Conservation (phyloP, 1,140 invertebrate species). For the Macrocentrus cingulum region DNA sequence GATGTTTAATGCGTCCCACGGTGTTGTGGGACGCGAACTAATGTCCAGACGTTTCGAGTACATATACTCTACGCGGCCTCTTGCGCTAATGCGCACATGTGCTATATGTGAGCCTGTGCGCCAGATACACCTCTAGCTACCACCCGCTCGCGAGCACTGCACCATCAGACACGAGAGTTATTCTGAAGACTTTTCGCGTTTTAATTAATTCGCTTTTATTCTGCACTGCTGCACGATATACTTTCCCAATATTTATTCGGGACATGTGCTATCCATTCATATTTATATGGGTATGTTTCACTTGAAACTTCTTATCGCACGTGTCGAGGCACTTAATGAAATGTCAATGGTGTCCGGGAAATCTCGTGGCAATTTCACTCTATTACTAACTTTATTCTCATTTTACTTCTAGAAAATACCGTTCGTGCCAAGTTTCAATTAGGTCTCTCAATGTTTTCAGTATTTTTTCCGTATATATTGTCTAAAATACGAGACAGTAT, state of each 20-base stretch:
- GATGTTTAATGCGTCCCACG: slow-evolving; percentile 56
- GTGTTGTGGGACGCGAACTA: slow-evolving; percentile 53
- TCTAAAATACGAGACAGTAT: no score
- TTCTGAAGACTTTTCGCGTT: slow-evolving; percentile 40
- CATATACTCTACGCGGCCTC: no score
- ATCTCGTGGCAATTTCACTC: no score
- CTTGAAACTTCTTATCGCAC: neutral
- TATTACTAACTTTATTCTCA: no score
- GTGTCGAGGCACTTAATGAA: slow-evolving; percentile 51
- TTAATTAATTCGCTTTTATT: slow-evolving; percentile 57
- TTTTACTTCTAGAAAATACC: no score
- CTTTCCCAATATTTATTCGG: neutral
- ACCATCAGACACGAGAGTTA: slow-evolving; percentile 45
- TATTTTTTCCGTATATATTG: no score
- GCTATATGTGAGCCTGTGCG: neutral
- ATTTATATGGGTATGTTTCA: no score
- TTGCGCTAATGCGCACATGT: no score
- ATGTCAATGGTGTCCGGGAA: slow-evolving; percentile 60
- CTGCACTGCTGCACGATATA: slow-evolving; percentile 27
- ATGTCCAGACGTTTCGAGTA: slow-evolving; percentile 46
- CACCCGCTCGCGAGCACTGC: slow-evolving; percentile 18
- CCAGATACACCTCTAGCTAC: slow-evolving; percentile 4
- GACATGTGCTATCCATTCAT: neutral
- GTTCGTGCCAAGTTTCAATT: no score
- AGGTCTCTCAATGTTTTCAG: no score